These are phyloP conservation scores for Brachionus calyciflorus DNA, from an alignment of 1,140 invertebrate genomes.

Conservation along the genomic window DNA sequence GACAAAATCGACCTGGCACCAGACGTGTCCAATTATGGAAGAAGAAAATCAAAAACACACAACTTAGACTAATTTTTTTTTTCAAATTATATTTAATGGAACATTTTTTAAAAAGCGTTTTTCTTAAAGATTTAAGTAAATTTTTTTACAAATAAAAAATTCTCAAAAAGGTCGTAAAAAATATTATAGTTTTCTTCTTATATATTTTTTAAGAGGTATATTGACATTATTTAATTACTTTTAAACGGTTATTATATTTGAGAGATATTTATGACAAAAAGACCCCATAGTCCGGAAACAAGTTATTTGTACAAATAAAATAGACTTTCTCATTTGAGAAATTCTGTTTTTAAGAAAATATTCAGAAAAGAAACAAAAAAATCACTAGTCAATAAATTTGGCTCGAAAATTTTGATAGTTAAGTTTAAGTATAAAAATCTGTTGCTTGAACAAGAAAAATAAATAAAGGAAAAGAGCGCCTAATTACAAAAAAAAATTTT, in stretches of 20 bases:
- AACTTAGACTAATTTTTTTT: neutral
- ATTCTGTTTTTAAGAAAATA: too few relatives aligned
- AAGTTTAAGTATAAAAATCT: neutral
- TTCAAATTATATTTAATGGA: too few relatives aligned
- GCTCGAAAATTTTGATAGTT: slow-evolving; percentile 24
- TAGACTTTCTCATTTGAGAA: too few relatives aligned
- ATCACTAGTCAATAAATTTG: slow-evolving; percentile 16
- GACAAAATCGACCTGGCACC: slow-evolving; percentile 26
- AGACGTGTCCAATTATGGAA: neutral
- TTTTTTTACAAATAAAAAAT: too few relatives aligned
- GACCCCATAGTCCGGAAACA: neutral
- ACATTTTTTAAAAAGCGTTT: neutral
- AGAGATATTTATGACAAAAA: neutral
- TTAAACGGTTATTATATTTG: too few relatives aligned
- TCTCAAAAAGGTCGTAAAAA: neutral
- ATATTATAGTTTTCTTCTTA: neutral
- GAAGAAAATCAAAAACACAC: neutral
- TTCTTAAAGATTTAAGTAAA: neutral
- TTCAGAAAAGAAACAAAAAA: too few relatives aligned
- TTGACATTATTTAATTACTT: slow-evolving; percentile 32
- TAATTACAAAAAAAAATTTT: slow-evolving; percentile 24
- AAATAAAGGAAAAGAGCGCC: neutral
- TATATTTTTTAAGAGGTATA: neutral
- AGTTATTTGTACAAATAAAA: too few relatives aligned
- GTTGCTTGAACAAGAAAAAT: neutral